Evolutionary conservation across 1,140 invertebrate genomes (phyloP).

Genomic region (Steinernema feltiae): DNA sequence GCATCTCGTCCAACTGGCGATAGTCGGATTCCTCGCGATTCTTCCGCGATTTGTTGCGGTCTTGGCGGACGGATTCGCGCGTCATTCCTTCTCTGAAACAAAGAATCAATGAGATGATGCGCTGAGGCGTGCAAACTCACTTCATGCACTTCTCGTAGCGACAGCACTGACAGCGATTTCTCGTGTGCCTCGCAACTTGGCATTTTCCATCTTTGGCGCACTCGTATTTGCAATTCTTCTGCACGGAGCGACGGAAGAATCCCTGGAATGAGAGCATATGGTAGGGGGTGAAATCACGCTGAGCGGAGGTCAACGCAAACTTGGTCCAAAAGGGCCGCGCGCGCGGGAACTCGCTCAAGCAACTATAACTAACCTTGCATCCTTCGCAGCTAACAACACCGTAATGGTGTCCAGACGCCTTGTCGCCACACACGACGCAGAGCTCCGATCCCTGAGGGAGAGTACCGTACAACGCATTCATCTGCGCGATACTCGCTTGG

Average conservation of each 20-base stretch:
- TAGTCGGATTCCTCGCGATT: neutral
- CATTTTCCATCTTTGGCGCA: constrained; percentile 91
- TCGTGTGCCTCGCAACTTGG: constrained; percentile 89
- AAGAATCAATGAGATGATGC: neutral
- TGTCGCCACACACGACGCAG: constrained; percentile 61
- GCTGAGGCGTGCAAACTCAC: neutral
- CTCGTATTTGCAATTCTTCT: constrained; percentile 67
- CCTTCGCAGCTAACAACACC: constrained; percentile 63
- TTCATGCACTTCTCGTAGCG: constrained; percentile 87
- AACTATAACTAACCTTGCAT: constrained; percentile 67
- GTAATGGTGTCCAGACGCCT: constrained; percentile 61
- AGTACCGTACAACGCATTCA: neutral
- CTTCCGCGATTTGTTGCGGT: neutral
- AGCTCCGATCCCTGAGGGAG: constrained; percentile 20
- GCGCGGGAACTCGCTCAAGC: constrained; percentile 27
- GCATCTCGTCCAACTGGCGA: neutral
- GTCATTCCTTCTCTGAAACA: neutral
- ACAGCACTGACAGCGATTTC: constrained; percentile 95
- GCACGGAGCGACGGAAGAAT: constrained; percentile 93
- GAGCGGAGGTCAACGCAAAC: neutral
- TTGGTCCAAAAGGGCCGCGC: neutral
- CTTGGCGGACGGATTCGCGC: neutral
- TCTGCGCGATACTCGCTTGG: neutral
- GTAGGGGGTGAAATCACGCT: neutral
- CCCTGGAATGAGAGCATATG: constrained; percentile 62